These are phyloP conservation scores for Cercopithecus diana DNA, from an alignment of 2,797 vertebrate genomes.

Conservation along the genomic window DNA sequence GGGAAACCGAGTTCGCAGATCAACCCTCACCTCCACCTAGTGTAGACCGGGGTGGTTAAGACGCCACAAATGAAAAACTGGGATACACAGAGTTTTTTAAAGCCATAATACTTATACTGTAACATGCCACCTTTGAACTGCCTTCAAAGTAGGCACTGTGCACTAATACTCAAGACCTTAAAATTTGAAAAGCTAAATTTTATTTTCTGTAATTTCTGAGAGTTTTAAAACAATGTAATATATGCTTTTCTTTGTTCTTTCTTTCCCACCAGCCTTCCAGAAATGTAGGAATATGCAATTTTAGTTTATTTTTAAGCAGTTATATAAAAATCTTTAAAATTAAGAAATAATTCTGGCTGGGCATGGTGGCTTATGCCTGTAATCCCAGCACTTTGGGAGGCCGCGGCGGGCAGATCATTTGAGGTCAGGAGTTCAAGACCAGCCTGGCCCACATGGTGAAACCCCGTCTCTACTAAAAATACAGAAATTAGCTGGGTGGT, in stretches of 20 bases:
- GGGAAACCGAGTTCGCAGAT: background rate
- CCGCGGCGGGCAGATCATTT: background rate
- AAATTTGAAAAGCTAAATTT: background rate
- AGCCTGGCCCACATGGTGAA: background rate
- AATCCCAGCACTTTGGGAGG: background rate
- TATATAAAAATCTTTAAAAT: background rate
- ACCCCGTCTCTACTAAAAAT: background rate
- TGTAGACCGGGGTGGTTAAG: background rate
- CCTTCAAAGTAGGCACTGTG: background rate
- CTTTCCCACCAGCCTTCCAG: background rate
- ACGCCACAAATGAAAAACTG: background rate
- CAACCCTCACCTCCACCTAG: rapidly evolving
- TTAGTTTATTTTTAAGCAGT: conserved; percentile 10
- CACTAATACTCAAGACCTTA: background rate
- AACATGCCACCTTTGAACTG: background rate
- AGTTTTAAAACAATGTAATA: background rate
- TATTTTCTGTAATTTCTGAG: background rate
- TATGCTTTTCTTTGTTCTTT: background rate
- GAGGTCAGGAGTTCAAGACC: background rate
- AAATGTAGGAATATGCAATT: background rate
- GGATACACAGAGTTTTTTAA: background rate
- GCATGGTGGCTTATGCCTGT: background rate
- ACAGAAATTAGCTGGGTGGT: background rate
- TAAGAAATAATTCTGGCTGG: background rate
- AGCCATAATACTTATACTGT: background rate